Evolutionary conservation across 1,140 invertebrate species (phyloP).

Genomic region (Ceratosolen fusciceps): DNA sequence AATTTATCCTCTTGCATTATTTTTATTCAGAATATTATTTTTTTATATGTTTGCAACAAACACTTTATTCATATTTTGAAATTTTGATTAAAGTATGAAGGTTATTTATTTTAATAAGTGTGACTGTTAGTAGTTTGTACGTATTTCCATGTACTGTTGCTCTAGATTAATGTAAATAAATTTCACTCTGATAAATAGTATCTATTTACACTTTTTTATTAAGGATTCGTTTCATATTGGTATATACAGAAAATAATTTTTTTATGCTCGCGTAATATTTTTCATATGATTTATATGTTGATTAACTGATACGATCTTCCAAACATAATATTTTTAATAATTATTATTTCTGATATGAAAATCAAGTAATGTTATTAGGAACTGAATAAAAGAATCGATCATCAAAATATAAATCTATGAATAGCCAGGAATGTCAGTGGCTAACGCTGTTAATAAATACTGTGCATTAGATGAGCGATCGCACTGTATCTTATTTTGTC

Average conservation of each 20-base stretch:
- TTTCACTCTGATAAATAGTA: background rate
- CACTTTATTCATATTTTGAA: too few relatives aligned
- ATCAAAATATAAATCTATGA: constrained; percentile 15
- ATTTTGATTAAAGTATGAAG: too few relatives aligned
- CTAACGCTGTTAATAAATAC: constrained; percentile 2
- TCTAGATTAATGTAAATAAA: background rate
- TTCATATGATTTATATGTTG: constrained; percentile 1
- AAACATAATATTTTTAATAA: background rate
- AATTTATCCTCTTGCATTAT: too few relatives aligned
- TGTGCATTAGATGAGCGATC: background rate
- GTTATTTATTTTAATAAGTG: too few relatives aligned
- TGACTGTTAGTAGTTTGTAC: too few relatives aligned
- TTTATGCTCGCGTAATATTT: background rate
- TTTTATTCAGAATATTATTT: too few relatives aligned
- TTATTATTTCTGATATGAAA: background rate
- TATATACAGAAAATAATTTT: constrained; percentile 28
- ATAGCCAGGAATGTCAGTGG: constrained; percentile 14
- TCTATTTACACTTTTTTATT: background rate
- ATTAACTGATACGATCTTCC: background rate
- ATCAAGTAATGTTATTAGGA: background rate
- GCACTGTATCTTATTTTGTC: constrained; percentile 22
- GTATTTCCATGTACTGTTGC: too few relatives aligned
- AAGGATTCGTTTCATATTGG: background rate
- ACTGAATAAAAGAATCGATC: background rate
- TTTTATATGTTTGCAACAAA: too few relatives aligned